Evolutionary conservation across 2,113 vertebrate genomes (phyloP), one percentile per base, ranked within the genome.

Genomic region (Zosterops pallidus): DNA sequence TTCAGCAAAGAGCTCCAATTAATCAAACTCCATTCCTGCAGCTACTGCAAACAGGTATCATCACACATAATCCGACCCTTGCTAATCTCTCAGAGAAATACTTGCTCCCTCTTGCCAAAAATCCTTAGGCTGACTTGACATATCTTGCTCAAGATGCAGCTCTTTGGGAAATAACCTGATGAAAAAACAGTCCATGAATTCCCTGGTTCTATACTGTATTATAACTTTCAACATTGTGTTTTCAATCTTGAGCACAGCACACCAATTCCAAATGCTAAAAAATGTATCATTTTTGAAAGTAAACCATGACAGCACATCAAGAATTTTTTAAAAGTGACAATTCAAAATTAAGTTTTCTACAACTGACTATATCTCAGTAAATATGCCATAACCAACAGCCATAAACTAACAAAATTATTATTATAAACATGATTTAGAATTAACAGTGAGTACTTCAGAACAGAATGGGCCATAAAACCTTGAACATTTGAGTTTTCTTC

Each of bases 231-330:
- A 10, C 10, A 71, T 12, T 8, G n/a, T 10, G 1, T 79, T 60
- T 59, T 29, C 10, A 13, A 63, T n/a, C 25, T 81, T 17, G 50
- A 57, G 41, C 62, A 84, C 0, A 70, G 37, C 37, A 87, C 8
- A 9, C 4, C 1, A 0, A 84, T 78, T 71, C 24, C 24, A 77
- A 82, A 50, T 3, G 14, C 25, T 42, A 9, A 46, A 57, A 65
- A 37, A 35, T 9, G 11, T 4, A 35, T 2, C 0, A 0, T 2
- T 69, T 76, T 49, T 44, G 28, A 64, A 92, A 69, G 28, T 19
- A 77, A 52, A 65, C 37, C 83, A 50, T 22, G 37, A 37, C 17
- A 68, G 17, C 12, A 4, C 9, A 92, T 18, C 21, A 79, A 49
- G 5, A 22, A 10, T 18, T 64, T 75, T 84, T 60, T 35, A 1